Percentiles rank a stretch among this genome's conserved stretches.
phyloP scores from a whole-genome alignment of 2,113 vertebrate species.

The Anser cygnoides region DNA sequence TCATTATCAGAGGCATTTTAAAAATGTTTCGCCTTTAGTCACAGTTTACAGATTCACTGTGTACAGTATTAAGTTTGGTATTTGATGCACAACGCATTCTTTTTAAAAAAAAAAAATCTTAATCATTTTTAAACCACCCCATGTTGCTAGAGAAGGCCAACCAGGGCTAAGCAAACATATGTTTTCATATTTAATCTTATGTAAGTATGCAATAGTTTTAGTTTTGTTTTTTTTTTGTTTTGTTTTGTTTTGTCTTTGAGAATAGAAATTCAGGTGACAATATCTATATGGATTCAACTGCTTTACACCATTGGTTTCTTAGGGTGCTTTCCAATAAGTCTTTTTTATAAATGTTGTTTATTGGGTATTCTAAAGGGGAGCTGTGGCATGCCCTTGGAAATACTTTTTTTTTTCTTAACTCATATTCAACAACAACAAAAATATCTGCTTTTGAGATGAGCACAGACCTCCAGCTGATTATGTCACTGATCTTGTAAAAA shows the following conservation, averaged over 20 bases:
- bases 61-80: not conserved
- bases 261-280: not conserved
- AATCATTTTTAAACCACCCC: not conserved
- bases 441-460: not conserved
- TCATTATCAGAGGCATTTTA: conserved; percentile 52
- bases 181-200: not conserved
- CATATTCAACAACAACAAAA: not conserved
- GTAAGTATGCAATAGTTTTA: not conserved
- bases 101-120: not conserved
- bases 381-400: not conserved
- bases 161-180: not conserved
- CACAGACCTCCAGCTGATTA: not conserved
- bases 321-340: not conserved
- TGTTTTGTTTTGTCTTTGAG: not conserved
- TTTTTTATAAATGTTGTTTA: not conserved
- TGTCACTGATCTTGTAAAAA: not conserved
- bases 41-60: conserved; percentile 1
- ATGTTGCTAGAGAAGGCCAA: not conserved
- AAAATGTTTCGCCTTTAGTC: conserved; percentile 38
- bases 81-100: not conserved
- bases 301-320: not conserved
- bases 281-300: not conserved
- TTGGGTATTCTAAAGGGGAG: not conserved
- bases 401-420: not conserved
- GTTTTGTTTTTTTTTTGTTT: too few species aligned